Evolutionary conservation across 2,888 invertebrate genomes (phyloP), one percentile per base, ranked within the genome.

Genomic region (Cetonia aurata): DNA sequence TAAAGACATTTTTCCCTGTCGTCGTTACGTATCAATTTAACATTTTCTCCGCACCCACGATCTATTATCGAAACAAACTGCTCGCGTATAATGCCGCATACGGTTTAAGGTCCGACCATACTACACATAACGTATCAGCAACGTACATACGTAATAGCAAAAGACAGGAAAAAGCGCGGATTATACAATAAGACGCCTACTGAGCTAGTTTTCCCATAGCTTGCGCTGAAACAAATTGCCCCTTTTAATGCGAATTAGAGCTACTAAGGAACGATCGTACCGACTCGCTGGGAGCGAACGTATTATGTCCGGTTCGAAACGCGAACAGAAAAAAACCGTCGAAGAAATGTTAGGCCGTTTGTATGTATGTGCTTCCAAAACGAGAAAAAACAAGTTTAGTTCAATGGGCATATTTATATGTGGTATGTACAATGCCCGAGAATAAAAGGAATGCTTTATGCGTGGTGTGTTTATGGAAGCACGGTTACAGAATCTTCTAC

Each of bases 171-270:
- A 50, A 65, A 50, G 37, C 12, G 33, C 25, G 13, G 50, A 50
- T 57, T 65, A 65, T 50, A 65, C 62, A 65, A 65, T 65, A 37
- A 37, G 37, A 65, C 62, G 62, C 62, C 62, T 50, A 65, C 62
- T 25, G 62, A 46, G 37, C 62, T 12, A 33, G 56, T 67, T 67
- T 56, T 67, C 67, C 56, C 67, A 56, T 67, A 56, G 46, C 57
- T 15, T 55, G 46, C 17, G 12, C 48, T 41, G 67, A 67, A 71
- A 71, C 71, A 71, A 71, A 71, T 71, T 71, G 71, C 59, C 41
- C 52, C 67, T 52, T 59, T 67, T 67, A 67, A 71, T 67, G 71
- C 67, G 71, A 70, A 70, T 70, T 70, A 62, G 69, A 62, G 50
- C 50, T 65, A 37, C 62, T 65, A 65, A 50, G 50, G 50, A 65